phyloP scores from a whole-genome alignment of 2,888 invertebrate genomes.

The Chironomus riparius region DNA sequence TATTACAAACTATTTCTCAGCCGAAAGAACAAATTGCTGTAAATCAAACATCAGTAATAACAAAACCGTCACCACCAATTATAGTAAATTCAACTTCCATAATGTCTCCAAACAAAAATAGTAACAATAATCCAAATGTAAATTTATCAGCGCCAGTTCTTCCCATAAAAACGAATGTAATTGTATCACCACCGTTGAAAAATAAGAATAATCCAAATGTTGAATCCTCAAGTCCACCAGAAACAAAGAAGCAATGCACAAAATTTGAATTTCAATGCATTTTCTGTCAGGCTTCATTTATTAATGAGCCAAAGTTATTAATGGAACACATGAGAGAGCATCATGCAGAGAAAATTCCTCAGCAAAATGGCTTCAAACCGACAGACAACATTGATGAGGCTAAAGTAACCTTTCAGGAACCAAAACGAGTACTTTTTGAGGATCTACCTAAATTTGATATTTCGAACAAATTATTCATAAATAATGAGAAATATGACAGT shows the following conservation, averaged over 20 bases:
- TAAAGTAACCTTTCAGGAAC: neutral
- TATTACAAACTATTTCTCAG: neutral
- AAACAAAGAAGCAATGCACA: neutral
- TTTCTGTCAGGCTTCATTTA: conserved; percentile 28
- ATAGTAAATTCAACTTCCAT: neutral
- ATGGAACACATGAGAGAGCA: conserved; percentile 39
- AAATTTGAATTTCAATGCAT: conserved; percentile 10
- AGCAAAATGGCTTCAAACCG: neutral
- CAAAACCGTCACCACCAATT: neutral
- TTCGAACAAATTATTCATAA: neutral
- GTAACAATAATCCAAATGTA: no score
- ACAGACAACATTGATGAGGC: neutral
- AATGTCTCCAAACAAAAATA: neutral
- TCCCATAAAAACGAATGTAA: neutral
- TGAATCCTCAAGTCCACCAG: neutral
- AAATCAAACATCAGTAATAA: neutral
- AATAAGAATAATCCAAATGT: neutral
- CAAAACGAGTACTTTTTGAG: neutral
- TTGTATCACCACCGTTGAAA: conserved; percentile 1
- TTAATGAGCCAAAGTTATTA: conserved; percentile 37
- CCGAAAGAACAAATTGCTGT: neutral
- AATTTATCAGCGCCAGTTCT: neutral
- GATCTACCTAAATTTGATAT: no score
- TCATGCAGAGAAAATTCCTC: conserved; percentile 33
- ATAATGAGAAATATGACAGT: neutral